Evolutionary conservation across 2,888 invertebrate species (phyloP), one percentile per base, ranked within the genome.

Genomic region (Sminthurides aquaticus): DNA sequence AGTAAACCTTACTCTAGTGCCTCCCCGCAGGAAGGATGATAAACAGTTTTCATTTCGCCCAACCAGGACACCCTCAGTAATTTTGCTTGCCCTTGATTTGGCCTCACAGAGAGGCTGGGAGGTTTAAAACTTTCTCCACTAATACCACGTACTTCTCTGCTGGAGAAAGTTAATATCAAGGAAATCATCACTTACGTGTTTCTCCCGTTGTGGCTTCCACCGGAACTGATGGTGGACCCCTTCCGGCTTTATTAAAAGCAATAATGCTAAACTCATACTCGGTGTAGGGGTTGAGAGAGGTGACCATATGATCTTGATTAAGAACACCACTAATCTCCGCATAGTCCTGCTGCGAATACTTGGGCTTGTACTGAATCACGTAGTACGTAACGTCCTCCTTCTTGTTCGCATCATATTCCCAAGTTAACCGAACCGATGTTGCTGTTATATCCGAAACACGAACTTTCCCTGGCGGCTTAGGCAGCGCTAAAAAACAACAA

Each of bases 231-330:
- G 93, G 89, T 48, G 88, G 87, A 48, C 98, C 95, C 68, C 93
- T 84, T 54, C 98, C 98, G 73, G 95, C 90, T 79, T 88, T 89
- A 83, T 96, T 98, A 62, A 92, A 92, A 26, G 95, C 96, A 75
- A 93, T 89, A 73, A 98, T 93, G 79, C 89, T 90, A 84, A 98
- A 91, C 80, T 96, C 94, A 81, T 98, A 98, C 79, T 91, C 91
- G 3, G 95, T 95, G 81, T 92, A 95, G 0, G 97, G 94, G 70
- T 91, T 91, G 67, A 96, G 83, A 74, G 87, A 89, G 64, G 91
- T 86, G 62, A 97, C 90, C 49, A 90, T 89, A 80, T 94, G 93
- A 81, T 91, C 92, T 84, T 90, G 90, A 56, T 92, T 90, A 76
- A 91, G 91, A 76, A 95, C 91, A 65, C 94, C 93, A 67, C 90